Conservation (phyloP, 1,140 invertebrate species). For the Probaryconus sp. region DNA sequence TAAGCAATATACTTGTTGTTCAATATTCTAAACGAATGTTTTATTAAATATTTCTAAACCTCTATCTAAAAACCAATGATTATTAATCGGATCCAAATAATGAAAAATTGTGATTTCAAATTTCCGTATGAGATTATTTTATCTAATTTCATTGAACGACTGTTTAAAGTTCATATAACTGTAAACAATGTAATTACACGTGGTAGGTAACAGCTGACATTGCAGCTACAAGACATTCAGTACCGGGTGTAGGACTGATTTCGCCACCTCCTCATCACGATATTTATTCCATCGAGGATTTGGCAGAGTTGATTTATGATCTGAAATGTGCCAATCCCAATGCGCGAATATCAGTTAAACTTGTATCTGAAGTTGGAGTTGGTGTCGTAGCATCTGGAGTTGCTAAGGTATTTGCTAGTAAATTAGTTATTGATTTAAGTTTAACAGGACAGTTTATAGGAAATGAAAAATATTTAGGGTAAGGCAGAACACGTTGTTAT, state of each 20-base stretch:
- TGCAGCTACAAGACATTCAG: constrained; percentile 95
- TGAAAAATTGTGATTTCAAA: not conserved
- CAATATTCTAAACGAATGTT: too few relatives aligned
- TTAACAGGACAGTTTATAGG: not conserved
- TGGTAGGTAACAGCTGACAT: constrained; percentile 94
- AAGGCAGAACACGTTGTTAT: constrained; percentile 99
- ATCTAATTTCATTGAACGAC: too few relatives aligned
- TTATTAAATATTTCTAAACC: too few relatives aligned
- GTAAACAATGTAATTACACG: too few relatives aligned
- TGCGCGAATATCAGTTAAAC: constrained; percentile 97
- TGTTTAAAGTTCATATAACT: too few relatives aligned
- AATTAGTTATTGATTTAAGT: too few relatives aligned
- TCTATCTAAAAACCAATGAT: not conserved
- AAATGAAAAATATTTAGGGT: constrained; percentile 78
- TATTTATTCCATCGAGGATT: constrained; percentile 99
- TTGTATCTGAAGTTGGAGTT: constrained; percentile 99
- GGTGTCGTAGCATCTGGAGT: constrained; percentile 98
- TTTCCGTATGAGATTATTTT: not conserved
- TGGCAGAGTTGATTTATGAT: constrained; percentile 99
- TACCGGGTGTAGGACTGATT: constrained; percentile 98
- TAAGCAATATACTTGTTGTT: too few relatives aligned
- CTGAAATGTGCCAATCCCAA: constrained; percentile 97
- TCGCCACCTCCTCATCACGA: constrained; percentile 99
- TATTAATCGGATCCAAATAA: constrained; percentile 12
- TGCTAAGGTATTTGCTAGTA: constrained; percentile 88